Percentiles rank a stretch among this genome's conserved stretches.
Evolutionary conservation across 1,140 invertebrate species (phyloP).

Genomic region (Acyrthosiphon pisum): DNA sequence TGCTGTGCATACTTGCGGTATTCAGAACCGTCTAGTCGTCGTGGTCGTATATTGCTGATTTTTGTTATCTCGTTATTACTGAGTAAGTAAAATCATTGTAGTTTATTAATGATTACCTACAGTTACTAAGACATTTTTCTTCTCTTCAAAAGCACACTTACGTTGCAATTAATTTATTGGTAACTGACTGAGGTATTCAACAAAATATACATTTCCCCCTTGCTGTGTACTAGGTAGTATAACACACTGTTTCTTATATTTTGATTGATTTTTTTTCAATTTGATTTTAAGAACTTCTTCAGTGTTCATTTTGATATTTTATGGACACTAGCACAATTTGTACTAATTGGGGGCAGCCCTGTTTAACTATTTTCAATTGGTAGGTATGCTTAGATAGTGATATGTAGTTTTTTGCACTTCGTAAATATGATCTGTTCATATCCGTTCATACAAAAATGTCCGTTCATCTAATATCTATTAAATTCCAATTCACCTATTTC

Average conservation of each 20-base stretch:
- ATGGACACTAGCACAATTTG: not conserved
- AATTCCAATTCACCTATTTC: not conserved
- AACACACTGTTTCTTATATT: not conserved
- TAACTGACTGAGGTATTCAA: slow-evolving; percentile 38
- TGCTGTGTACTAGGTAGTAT: not conserved
- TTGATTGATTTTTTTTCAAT: not conserved
- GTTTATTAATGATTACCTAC: not conserved
- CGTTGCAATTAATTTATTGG: slow-evolving; percentile 42
- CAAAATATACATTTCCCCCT: not conserved
- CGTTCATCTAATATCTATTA: not conserved
- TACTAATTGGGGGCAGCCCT: not conserved
- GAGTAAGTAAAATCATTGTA: slow-evolving; percentile 15
- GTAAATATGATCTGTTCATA: too few species aligned
- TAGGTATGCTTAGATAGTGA: not conserved
- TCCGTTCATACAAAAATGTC: too few species aligned
- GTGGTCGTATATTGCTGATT: not conserved
- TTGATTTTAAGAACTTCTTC: not conserved
- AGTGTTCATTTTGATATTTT: not conserved
- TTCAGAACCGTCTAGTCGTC: not conserved
- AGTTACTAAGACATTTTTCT: not conserved
- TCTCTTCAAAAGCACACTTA: not conserved
- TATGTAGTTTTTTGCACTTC: not conserved
- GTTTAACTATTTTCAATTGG: not conserved
- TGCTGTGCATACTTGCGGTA: not conserved
- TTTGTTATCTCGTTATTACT: not conserved